Evolutionary conservation across 2,797 vertebrate species (phyloP), one percentile per base, ranked within the genome.

Genomic region (Odontamblyopus lacepedii): DNA sequence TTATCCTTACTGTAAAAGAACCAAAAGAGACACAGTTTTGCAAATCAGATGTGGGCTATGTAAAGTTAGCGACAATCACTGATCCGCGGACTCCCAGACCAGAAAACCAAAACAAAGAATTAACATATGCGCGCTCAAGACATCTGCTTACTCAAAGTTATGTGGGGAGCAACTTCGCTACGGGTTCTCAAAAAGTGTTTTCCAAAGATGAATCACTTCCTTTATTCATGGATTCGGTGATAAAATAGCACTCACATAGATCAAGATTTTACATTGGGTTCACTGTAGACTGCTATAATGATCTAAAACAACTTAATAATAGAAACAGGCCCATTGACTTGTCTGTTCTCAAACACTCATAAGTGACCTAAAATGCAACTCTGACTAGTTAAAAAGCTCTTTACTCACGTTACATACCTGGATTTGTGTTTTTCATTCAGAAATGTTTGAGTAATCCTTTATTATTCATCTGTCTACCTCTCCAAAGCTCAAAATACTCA

Each of bases 1-100:
- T 82, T 79, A 85, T 85, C 73, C 71, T 75, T 78, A 78, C 76
- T 87, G 82, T 81, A 70, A 62, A 74, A 79, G 82, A 71, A 80
- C 67, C 73, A 85, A 82, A 78, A 55, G 26, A 44, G 26, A 11
- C 15, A 29, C 41, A 18, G 64, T 66, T 50, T 50, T 50, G 44
- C 64, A 66, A 66, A 66, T 70, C 44, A 66, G 64, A 66, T 66
- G 64, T 51, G 44, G 44, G 44, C 44, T 66, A 29, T 66, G 64
- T 66, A 66, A 29, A 51, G 44, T 66, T 66, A 50, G 41, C 44
- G 44, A 23, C 62, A 63, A 44, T 44, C 64, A 66, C 23, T 66
- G 64, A 66, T 66, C 44, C 26, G 41, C 8, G 44, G 13, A 50
- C 44, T 50, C 44, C n/a, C 32, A 15, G 62, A n/a, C 19, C 35